A percentile compares a stretch with the other conserved stretches of the same genome.
These are phyloP conservation scores for Archilochus colubris DNA, from an alignment of 2,113 vertebrate species.

Conservation along the genomic window DNA sequence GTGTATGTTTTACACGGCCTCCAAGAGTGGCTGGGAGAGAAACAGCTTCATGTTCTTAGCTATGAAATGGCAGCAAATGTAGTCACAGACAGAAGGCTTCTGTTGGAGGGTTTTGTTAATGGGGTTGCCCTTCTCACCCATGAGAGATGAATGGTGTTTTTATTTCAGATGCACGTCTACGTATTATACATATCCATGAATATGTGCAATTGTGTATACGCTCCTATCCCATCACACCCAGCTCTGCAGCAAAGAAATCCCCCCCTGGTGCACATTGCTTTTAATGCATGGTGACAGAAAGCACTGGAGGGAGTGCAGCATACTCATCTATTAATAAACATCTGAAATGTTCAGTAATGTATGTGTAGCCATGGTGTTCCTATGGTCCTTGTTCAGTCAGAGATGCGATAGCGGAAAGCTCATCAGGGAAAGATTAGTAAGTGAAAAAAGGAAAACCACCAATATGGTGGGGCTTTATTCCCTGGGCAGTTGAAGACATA, in stretches of 20 bases:
- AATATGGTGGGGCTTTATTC: not conserved
- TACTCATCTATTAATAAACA: constrained; percentile 54
- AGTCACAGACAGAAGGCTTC: not conserved
- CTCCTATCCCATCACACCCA: not conserved
- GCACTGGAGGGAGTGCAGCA: constrained; percentile 9
- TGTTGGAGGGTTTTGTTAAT: not conserved
- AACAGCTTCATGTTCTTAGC: not conserved
- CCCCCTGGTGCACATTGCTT: not conserved
- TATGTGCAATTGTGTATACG: not conserved
- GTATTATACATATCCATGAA: not conserved
- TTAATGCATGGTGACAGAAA: constrained; percentile 53
- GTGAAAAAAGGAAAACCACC: constrained; percentile 17
- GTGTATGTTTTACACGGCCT: not conserved
- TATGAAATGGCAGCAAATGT: not conserved
- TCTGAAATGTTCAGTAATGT: constrained; percentile 57
- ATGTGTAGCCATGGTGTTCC: not conserved
- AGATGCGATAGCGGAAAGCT: not conserved
- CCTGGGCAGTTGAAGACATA: not conserved
- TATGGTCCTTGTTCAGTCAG: not conserved
- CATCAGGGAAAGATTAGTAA: constrained; percentile 31
- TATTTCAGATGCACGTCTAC: not conserved
- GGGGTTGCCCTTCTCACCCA: not conserved
- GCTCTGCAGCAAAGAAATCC: not conserved
- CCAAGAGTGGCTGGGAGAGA: not conserved
- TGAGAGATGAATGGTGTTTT: not conserved